These are phyloP conservation scores for Rhynchonema sp. DNA, from an alignment of 2,888 invertebrate genomes.

Conservation along the genomic window DNA sequence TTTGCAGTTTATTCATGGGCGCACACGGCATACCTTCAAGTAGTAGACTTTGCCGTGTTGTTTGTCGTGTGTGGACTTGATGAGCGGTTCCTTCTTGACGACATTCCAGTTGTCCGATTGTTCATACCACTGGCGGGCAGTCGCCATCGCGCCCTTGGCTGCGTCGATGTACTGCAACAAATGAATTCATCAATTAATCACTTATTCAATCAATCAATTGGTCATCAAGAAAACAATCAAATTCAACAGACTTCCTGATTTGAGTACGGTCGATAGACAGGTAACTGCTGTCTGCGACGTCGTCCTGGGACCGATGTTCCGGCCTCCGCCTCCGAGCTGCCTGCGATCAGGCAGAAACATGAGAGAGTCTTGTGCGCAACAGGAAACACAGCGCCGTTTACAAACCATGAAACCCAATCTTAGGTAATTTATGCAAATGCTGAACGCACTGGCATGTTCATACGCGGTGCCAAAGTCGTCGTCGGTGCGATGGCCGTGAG, in stretches of 20 bases:
- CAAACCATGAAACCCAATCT: too few relatives aligned
- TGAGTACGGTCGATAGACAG: not conserved
- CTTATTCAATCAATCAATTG: not conserved
- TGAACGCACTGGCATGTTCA: not conserved
- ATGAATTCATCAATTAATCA: not conserved
- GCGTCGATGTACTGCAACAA: not conserved
- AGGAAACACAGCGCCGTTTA: too few relatives aligned
- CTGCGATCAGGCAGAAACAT: not conserved
- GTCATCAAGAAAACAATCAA: not conserved
- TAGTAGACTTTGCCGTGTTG: not conserved
- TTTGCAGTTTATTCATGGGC: too few relatives aligned
- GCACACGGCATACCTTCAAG: not conserved
- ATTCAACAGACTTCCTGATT: not conserved
- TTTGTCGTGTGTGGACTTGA: not conserved
- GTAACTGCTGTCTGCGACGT: not conserved
- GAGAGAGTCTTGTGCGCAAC: too few relatives aligned
- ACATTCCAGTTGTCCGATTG: not conserved
- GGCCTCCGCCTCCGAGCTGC: too few relatives aligned
- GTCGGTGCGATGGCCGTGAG: not conserved
- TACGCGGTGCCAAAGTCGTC: not conserved
- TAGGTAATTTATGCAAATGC: too few relatives aligned
- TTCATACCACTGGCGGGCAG: not conserved
- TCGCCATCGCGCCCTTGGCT: not conserved
- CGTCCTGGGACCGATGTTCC: too few relatives aligned
- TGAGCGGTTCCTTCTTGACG: not conserved